phyloP scores from a whole-genome alignment of 2,113 vertebrate genomes.

The Barbus barbus region DNA sequence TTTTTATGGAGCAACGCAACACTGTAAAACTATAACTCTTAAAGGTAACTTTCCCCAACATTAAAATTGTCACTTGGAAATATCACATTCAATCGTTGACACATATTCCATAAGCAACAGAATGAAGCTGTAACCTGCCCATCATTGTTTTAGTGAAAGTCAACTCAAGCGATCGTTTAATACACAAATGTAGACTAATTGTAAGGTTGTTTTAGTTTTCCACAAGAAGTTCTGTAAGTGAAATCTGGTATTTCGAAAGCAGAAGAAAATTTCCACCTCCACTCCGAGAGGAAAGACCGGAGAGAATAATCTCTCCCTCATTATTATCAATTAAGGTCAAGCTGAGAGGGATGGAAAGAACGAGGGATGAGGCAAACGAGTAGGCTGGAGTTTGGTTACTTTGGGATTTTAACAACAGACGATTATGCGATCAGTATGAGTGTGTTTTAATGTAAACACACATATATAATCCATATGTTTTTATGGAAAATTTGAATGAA shows the following conservation, averaged over 20 bases:
- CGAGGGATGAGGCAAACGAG: background rate
- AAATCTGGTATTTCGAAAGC: background rate
- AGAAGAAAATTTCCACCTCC: conserved; percentile 14
- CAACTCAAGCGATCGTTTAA: background rate
- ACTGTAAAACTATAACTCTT: too few relatives aligned
- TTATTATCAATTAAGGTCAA: conserved; percentile 48
- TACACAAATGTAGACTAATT: background rate
- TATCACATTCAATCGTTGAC: too few relatives aligned
- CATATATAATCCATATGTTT: background rate
- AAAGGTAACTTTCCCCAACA: too few relatives aligned
- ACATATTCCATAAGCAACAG: background rate
- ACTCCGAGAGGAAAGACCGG: background rate
- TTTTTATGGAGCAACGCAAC: too few relatives aligned
- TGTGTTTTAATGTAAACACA: background rate
- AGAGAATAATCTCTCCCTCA: conserved; percentile 33
- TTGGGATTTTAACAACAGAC: conserved; percentile 1
- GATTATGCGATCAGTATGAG: background rate
- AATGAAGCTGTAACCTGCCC: background rate
- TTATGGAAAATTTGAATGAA: background rate
- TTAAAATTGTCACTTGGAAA: too few relatives aligned
- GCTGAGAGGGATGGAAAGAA: conserved; percentile 12
- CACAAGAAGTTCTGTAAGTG: background rate
- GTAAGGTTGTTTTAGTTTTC: background rate
- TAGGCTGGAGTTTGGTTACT: conserved; percentile 7
- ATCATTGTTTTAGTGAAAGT: background rate